Conservation (phyloP, 1,140 invertebrate species). For the Helicoverpa armigera region DNA sequence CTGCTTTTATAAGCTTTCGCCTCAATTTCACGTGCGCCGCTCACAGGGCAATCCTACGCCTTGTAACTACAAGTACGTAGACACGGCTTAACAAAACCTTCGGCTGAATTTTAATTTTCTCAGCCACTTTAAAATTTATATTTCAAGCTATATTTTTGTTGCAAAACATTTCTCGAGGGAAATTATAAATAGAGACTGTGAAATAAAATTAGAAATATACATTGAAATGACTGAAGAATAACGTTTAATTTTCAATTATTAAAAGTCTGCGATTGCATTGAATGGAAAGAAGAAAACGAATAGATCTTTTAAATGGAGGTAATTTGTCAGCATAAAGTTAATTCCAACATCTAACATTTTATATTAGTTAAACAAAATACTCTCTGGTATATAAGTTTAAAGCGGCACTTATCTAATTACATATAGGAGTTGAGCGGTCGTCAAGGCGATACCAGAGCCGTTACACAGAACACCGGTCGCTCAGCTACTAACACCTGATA, state of each 20-base stretch:
- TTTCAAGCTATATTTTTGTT: slow-evolving; percentile 9
- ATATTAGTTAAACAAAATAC: not conserved
- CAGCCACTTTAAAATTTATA: not conserved
- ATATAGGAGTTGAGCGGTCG: not conserved
- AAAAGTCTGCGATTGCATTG: not conserved
- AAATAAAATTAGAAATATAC: slow-evolving; percentile 26
- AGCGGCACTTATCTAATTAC: slow-evolving; percentile 38
- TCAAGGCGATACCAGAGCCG: not conserved
- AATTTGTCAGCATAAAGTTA: too few species aligned
- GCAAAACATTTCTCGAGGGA: slow-evolving; percentile 28
- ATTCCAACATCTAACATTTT: too few species aligned
- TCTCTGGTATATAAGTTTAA: slow-evolving; percentile 5
- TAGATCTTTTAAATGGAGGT: too few species aligned
- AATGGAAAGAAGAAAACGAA: too few species aligned
- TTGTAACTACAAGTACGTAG: not conserved
- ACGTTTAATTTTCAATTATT: not conserved
- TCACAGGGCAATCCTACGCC: not conserved
- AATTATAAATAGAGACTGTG: slow-evolving; percentile 26
- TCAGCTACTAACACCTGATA: slow-evolving; percentile 59
- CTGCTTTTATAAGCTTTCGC: slow-evolving; percentile 37
- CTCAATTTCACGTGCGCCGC: not conserved
- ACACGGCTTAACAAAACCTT: slow-evolving; percentile 30
- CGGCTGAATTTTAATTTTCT: slow-evolving; percentile 11
- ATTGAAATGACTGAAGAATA: not conserved
- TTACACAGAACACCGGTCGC: slow-evolving; percentile 7